Percentiles rank a stretch among this genome's conserved stretches.
These are phyloP conservation scores for Platyura marginata DNA, from an alignment of 1,140 invertebrate species.

Conservation along the genomic window DNA sequence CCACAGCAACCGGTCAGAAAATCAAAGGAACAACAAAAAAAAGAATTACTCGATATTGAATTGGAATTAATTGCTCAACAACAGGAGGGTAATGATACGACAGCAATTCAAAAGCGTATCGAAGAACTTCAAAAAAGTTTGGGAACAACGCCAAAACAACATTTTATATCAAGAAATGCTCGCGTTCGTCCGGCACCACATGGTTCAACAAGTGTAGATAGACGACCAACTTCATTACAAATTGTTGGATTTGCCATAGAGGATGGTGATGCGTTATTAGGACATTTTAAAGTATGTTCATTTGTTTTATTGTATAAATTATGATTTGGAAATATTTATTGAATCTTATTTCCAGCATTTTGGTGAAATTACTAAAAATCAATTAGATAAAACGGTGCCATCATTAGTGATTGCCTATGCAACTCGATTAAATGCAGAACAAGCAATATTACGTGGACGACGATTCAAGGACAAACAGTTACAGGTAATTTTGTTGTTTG, in stretches of 20 bases:
- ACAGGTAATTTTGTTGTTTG: conserved; percentile 9
- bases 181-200: conserved; percentile 6
- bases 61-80: conserved; percentile 22
- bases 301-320: neutral
- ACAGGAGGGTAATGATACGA: conserved; percentile 23
- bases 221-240: conserved; percentile 19
- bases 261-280: conserved; percentile 21
- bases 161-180: conserved; percentile 9
- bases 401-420: conserved; percentile 21
- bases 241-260: conserved; percentile 20
- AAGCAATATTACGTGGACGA: conserved; percentile 22
- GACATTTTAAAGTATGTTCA: conserved; percentile 20
- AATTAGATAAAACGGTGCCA: conserved; percentile 21
- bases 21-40: conserved; percentile 23
- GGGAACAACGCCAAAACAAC: conserved; percentile 5
- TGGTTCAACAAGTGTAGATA: conserved; percentile 10
- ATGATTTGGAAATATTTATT: neutral
- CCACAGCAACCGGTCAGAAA: conserved; percentile 12
- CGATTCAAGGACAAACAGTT: conserved; percentile 22
- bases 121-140: conserved; percentile 22
- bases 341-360: conserved; percentile 12
- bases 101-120: conserved; percentile 19
- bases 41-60: conserved; percentile 23
- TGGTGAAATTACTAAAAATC: conserved; percentile 23
- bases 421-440: conserved; percentile 22